Conservation (phyloP, 2,888 invertebrate genomes). For the Drosophila atripex region DNA sequence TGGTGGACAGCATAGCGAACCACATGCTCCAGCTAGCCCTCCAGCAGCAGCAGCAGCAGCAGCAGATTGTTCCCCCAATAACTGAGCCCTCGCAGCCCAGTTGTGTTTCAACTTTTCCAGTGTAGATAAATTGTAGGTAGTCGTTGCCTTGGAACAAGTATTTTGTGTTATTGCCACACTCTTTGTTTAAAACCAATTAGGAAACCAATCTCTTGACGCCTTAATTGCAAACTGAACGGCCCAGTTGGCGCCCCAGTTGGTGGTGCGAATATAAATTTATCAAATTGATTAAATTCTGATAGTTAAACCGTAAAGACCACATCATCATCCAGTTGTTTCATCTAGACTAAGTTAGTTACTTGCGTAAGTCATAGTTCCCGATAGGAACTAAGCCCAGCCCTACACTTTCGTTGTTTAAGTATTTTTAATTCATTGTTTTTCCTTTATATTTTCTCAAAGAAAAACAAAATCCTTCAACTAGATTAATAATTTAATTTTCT, state of each 20-base stretch:
- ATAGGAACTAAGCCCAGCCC: slow-evolving; percentile 7
- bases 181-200: slow-evolving; percentile 5
- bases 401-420: slow-evolving; percentile 8
- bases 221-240: slow-evolving; percentile 12
- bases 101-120: not conserved
- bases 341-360: slow-evolving; percentile 19
- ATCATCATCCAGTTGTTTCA: slow-evolving; percentile 7
- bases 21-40: slow-evolving; percentile 78
- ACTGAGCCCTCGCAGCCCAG: not conserved
- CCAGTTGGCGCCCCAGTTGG: not conserved
- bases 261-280: slow-evolving; percentile 30
- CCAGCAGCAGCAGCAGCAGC: slow-evolving; percentile 40
- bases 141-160: not conserved
- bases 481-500: slow-evolving; percentile 15
- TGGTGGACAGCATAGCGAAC: slow-evolving; percentile 79
- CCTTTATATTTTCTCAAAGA: slow-evolving; percentile 60
- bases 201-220: slow-evolving; percentile 16
- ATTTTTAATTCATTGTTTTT: slow-evolving; percentile 28
- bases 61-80: not conserved
- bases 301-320: not conserved
- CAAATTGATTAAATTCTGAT: slow-evolving; percentile 10
- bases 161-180: slow-evolving; percentile 4
- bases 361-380: slow-evolving; percentile 17
- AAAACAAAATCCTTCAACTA: slow-evolving; percentile 41
- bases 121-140: slow-evolving; percentile 2